phyloP scores from a whole-genome alignment of 1,140 invertebrate species.

The Papilio dardanus region DNA sequence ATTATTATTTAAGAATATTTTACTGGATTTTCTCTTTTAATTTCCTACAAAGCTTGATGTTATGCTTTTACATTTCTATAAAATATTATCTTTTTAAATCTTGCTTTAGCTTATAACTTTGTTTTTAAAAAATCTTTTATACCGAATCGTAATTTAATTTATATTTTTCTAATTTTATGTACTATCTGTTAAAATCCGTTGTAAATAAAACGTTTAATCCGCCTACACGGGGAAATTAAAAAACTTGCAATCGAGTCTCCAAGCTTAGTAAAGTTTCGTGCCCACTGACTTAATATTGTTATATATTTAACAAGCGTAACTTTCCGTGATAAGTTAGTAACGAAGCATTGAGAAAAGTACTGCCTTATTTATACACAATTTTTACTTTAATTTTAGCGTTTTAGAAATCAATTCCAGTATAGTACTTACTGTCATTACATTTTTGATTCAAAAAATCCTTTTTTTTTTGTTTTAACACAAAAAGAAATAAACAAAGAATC shows the following conservation, averaged over 20 bases:
- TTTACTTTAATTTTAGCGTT: not conserved
- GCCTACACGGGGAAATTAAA: not conserved
- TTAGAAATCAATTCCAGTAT: no score
- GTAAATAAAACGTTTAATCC: slow-evolving; percentile 4
- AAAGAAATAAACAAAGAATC: no score
- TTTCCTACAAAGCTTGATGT: slow-evolving; percentile 2
- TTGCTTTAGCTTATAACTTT: not conserved
- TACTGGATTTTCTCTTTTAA: slow-evolving; percentile 1
- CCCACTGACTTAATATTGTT: slow-evolving; percentile 2
- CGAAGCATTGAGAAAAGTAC: not conserved
- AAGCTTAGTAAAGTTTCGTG: not conserved
- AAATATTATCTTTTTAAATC: not conserved
- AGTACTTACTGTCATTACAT: no score
- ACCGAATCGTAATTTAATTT: not conserved
- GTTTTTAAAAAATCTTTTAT: not conserved
- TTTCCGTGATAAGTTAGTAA: slow-evolving; percentile 1
- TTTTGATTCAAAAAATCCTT: no score
- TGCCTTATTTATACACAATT: not conserved
- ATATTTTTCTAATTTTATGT: not conserved
- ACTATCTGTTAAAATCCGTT: not conserved
- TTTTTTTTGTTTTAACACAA: no score
- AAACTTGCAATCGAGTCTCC: not conserved
- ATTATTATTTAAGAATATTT: not conserved
- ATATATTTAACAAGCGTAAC: not conserved
- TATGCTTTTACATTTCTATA: not conserved